Conservation (phyloP, 92 coral and sea anemone genomes). For the Ricordea florida region DNA sequence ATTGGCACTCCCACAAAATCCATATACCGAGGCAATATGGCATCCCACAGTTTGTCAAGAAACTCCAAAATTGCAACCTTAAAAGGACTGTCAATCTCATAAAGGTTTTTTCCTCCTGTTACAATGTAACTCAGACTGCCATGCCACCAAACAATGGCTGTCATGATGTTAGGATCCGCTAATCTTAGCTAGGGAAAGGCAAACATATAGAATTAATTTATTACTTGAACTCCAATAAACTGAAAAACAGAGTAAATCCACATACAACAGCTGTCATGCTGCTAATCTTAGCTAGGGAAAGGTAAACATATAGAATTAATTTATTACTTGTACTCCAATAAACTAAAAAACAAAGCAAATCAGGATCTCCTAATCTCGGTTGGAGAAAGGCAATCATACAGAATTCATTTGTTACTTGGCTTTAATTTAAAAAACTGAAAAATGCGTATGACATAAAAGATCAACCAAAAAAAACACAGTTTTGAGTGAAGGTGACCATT, state of each 20-base stretch:
- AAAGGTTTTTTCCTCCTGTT: constrained; percentile 44
- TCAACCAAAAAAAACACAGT: too few species aligned
- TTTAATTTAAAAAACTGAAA: too few species aligned
- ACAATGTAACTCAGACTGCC: constrained; percentile 30
- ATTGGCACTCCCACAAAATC: constrained; percentile 33
- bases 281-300: constrained; percentile 39
- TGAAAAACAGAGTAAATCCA: too few species aligned
- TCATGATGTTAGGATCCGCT: constrained; percentile 49
- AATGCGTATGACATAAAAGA: too few species aligned
- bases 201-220: neutral
- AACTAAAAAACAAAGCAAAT: neutral
- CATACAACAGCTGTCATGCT: constrained; percentile 46
- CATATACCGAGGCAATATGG: constrained; percentile 9
- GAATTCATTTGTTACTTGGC: neutral
- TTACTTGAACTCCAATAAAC: neutral
- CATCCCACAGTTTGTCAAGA: constrained; percentile 29
- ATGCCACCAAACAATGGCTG: constrained; percentile 57
- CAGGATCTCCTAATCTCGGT: constrained; percentile 56
- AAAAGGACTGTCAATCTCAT: constrained; percentile 21
- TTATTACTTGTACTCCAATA: neutral
- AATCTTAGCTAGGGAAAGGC: constrained; percentile 26
- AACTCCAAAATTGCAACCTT: constrained; percentile 17
- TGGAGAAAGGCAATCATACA: neutral
- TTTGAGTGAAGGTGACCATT: too few species aligned
- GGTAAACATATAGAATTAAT: neutral